Conservation (phyloP, 2,113 vertebrate genomes). For the Calypte anna region DNA sequence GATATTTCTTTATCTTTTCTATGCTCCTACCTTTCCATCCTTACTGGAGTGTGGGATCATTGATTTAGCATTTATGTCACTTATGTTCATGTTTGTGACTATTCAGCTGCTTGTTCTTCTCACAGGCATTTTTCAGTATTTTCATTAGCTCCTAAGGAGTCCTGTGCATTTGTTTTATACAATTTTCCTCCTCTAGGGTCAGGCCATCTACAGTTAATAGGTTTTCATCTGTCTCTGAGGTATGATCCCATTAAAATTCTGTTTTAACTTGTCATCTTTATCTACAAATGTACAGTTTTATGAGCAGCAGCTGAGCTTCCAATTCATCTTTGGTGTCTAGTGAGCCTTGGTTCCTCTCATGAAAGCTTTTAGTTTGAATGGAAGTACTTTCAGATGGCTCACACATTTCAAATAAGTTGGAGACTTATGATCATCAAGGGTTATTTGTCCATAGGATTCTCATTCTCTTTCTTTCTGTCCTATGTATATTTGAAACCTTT, state of each 20-base stretch:
- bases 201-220: background rate
- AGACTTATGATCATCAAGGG: background rate
- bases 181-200: background rate
- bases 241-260: background rate
- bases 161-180: background rate
- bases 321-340: background rate
- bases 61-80: background rate
- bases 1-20: background rate
- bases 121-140: background rate
- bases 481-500: background rate
- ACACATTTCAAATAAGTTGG: background rate
- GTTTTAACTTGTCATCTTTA: constrained; percentile 19
- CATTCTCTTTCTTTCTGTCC: background rate
- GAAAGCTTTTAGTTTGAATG: constrained; percentile 1
- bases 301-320: background rate
- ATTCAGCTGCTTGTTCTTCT: background rate
- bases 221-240: constrained; percentile 6
- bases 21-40: background rate
- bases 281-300: background rate
- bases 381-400: constrained; percentile 9
- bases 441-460: background rate
- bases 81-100: background rate
- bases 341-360: background rate
- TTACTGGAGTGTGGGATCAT: background rate
- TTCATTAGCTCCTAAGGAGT: background rate